These are phyloP conservation scores for Dinoponera quadriceps DNA, from an alignment of 1,140 invertebrate genomes.

Conservation along the genomic window DNA sequence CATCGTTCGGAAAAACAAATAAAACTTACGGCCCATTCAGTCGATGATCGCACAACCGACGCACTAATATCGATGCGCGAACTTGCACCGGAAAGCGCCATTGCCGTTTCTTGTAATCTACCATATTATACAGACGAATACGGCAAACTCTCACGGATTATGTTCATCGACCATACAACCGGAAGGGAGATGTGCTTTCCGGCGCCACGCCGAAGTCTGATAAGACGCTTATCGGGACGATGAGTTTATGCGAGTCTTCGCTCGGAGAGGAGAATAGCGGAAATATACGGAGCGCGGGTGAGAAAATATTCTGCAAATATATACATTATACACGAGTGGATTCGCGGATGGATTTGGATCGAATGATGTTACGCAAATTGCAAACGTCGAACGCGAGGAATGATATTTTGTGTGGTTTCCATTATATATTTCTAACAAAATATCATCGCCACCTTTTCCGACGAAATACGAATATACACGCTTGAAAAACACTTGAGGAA, in stretches of 20 bases:
- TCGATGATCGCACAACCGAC: no score
- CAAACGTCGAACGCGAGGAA: background rate
- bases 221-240: constrained; percentile 49
- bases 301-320: constrained; percentile 32
- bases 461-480: no score
- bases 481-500: no score
- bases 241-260: background rate
- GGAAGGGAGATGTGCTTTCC: background rate
- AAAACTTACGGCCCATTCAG: no score
- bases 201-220: constrained; percentile 11
- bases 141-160: constrained; percentile 9
- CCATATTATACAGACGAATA: background rate
- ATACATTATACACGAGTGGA: background rate
- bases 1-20: no score
- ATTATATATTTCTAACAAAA: no score
- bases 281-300: background rate
- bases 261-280: constrained; percentile 13
- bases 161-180: constrained; percentile 29
- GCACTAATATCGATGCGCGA: no score
- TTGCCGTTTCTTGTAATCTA: background rate
- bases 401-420: no score
- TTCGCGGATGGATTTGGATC: background rate
- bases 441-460: no score
- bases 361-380: background rate
- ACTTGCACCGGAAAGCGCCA: no score